Evolutionary conservation across 2,113 vertebrate species (phyloP), one percentile per base, ranked within the genome.

Genomic region (Brachyhypopomus occidentalis): DNA sequence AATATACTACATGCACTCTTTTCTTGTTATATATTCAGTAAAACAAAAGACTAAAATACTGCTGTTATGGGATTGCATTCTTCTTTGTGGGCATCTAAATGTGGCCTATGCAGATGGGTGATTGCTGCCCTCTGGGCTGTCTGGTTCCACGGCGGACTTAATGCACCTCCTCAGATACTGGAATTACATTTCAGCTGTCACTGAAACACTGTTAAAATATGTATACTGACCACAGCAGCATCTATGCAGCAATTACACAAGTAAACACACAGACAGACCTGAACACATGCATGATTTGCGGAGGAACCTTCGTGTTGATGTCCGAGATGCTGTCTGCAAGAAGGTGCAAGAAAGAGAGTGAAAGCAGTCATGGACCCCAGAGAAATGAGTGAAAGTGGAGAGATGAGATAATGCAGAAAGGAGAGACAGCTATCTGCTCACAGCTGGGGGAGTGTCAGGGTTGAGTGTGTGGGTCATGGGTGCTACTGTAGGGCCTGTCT

Each of bases 351-450:
- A 89, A 86, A 78, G 56, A 81, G 45, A 88, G 83, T 86, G 82
- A 86, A 88, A 86, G 89, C 87, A 83, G 79, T 62, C 59, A 72
- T 84, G 74, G 85, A 86, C 81, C 87, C 88, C 77, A 87, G 82
- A 88, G 82, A 78, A 77, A 75, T 19, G 19, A 82, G 75, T 85
- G 85, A 66, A 79, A 83, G 75, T 74, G 82, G 69, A 86, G 78
- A 88, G 75, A 84, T 81, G 12, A 52, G 86, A 89, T 89, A 88
- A 88, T 85, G 80, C 90, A 90, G 82, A 91, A 92, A 92, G 89
- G 25, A 41, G 36, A n/a, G 1, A 48, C 16, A 48, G 27, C 11
- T 64, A 22, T 62, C 60, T 62, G 45, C 74, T 75, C 14, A 41
- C 6, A 12, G 27, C 5, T 34, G 17, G 62, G 63, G 30, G 22